phyloP scores from a whole-genome alignment of 2,888 invertebrate genomes.

The Temnothorax rugatulus region DNA sequence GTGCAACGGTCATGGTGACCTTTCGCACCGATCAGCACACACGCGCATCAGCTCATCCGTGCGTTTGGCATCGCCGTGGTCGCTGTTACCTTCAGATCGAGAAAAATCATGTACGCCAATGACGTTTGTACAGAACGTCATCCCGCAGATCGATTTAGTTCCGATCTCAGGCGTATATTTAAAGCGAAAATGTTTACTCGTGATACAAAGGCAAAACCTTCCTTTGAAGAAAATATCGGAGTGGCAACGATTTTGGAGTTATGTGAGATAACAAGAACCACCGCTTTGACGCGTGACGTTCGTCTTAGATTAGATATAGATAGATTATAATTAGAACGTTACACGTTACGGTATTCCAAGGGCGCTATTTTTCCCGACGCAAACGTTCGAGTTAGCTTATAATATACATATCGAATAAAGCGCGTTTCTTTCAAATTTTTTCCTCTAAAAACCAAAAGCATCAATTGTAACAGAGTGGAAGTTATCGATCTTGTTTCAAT shows the following conservation, averaged over 20 bases:
- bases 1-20: constrained; percentile 50
- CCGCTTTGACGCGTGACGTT: neutral
- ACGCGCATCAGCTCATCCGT: constrained; percentile 22
- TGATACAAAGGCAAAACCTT: neutral
- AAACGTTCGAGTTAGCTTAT: neutral
- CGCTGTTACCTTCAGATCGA: constrained; percentile 28
- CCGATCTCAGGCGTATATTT: neutral
- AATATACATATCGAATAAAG: neutral
- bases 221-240: neutral
- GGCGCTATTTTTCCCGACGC: neutral
- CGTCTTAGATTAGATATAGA: neutral
- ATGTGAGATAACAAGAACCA: neutral
- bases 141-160: neutral
- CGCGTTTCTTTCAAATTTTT: neutral
- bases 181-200: neutral
- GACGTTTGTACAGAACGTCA: neutral
- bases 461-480: neutral
- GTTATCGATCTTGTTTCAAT: neutral
- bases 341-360: neutral
- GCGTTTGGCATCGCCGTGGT: neutral
- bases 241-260: neutral
- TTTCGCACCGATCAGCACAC: constrained; percentile 41
- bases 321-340: constrained; percentile 2
- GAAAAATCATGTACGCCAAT: constrained; percentile 19
- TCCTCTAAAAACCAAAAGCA: neutral